phyloP scores from a whole-genome alignment of 2,113 vertebrate species.

The Cyprinus carpio region DNA sequence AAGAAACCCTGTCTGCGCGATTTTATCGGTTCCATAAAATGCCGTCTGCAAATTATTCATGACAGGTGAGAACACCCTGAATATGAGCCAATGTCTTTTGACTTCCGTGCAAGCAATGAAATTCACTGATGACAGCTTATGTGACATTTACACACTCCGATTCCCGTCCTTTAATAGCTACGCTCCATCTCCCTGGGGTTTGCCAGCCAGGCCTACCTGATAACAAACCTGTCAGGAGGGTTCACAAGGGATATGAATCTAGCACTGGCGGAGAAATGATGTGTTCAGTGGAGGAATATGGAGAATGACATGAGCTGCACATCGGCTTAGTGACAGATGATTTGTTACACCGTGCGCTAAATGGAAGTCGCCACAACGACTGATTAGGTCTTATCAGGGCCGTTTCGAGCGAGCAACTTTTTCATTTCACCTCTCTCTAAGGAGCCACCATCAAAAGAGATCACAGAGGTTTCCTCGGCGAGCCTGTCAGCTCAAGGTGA shows the following conservation, averaged over 20 bases:
- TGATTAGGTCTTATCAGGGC: conserved; percentile 59
- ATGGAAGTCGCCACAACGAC: conserved; percentile 55
- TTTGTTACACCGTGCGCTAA: conserved; percentile 52
- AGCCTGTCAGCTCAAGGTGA: conserved; percentile 51
- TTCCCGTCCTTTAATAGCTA: conserved; percentile 58
- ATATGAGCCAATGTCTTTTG: conserved; percentile 56
- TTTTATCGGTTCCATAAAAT: conserved; percentile 41
- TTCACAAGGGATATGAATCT: conserved; percentile 53
- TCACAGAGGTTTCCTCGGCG: conserved; percentile 50
- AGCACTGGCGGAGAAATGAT: conserved; percentile 51
- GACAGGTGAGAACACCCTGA: conserved; percentile 57
- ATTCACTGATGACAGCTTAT: conserved; percentile 54
- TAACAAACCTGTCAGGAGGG: conserved; percentile 61
- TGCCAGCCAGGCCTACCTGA: conserved; percentile 54
- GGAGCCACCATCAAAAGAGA: conserved; percentile 54
- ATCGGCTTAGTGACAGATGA: conserved; percentile 56
- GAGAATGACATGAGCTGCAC: conserved; percentile 50
- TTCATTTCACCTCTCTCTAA: conserved; percentile 55
- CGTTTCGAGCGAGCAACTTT: conserved; percentile 51
- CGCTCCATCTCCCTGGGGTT: conserved; percentile 57
- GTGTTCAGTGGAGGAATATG: conserved; percentile 55
- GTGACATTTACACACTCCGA: conserved; percentile 60
- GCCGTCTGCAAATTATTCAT: conserved; percentile 51
- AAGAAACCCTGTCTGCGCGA: conserved; percentile 31
- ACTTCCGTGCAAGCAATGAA: conserved; percentile 53